phyloP scores from a whole-genome alignment of 2,888 invertebrate genomes.

The Steinernema scapterisci region DNA sequence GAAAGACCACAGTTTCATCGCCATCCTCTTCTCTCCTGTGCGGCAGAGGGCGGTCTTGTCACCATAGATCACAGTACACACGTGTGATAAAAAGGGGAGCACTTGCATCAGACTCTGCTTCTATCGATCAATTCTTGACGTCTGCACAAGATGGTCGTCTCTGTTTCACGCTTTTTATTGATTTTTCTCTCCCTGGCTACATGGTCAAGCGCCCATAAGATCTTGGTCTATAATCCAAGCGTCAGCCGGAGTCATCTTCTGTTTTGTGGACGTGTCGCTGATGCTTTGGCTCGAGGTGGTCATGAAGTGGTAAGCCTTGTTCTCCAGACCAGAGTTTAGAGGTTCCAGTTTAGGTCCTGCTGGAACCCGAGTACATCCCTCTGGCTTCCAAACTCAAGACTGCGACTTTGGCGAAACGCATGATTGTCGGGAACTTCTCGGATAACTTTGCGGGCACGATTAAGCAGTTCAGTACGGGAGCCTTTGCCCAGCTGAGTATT shows the following conservation, averaged over 20 bases:
- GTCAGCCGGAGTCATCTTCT: not conserved
- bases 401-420: slow-evolving; percentile 34
- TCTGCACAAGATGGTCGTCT: too few species aligned
- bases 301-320: not conserved
- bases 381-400: not conserved
- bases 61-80: too few species aligned
- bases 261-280: not conserved
- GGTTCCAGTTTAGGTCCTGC: not conserved
- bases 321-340: not conserved
- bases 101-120: too few species aligned
- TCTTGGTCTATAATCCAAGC: not conserved
- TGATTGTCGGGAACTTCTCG: not conserved
- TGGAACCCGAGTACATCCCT: not conserved
- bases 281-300: not conserved
- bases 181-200: too few species aligned
- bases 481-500: not conserved
- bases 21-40: too few species aligned
- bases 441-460: not conserved
- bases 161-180: too few species aligned
- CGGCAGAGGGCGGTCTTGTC: too few species aligned
- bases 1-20: too few species aligned
- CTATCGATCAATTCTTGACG: too few species aligned
- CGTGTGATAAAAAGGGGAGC: too few species aligned
- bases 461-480: slow-evolving; percentile 3
- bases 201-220: not conserved